These are phyloP conservation scores for Calidris pugnax DNA, from an alignment of 2,113 vertebrate genomes.

Conservation along the genomic window DNA sequence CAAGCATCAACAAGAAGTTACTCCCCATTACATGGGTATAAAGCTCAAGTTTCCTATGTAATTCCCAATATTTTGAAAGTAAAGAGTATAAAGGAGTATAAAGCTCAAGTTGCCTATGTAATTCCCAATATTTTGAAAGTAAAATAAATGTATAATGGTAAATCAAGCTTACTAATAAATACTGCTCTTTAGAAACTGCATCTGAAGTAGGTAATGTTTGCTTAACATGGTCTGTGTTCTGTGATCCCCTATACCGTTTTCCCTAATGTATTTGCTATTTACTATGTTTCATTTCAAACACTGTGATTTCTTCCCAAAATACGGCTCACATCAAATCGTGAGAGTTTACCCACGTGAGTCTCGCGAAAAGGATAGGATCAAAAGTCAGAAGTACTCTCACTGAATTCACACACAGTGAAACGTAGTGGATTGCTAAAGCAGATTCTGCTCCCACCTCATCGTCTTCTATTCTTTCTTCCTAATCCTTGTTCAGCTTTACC, in stretches of 20 bases:
- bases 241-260: background rate
- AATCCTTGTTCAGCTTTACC: background rate
- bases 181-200: background rate
- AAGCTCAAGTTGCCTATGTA: background rate
- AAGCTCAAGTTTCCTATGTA: background rate
- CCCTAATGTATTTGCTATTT: background rate
- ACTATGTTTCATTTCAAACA: background rate
- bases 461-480: background rate
- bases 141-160: background rate
- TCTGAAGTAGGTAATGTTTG: background rate
- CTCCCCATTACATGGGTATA: background rate
- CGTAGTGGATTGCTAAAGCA: background rate
- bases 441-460: background rate
- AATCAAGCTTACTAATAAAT: background rate
- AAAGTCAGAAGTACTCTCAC: background rate
- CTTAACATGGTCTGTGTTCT: background rate
- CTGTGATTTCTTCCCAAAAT: background rate
- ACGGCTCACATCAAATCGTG: background rate
- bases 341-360: background rate
- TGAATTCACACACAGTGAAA: background rate
- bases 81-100: too few species aligned
- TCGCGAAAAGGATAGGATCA: background rate
- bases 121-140: background rate
- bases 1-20: background rate
- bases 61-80: background rate